Evolutionary conservation across 2,113 vertebrate genomes (phyloP), one percentile per base, ranked within the genome.

Genomic region (Campylomormyrus tamandua): DNA sequence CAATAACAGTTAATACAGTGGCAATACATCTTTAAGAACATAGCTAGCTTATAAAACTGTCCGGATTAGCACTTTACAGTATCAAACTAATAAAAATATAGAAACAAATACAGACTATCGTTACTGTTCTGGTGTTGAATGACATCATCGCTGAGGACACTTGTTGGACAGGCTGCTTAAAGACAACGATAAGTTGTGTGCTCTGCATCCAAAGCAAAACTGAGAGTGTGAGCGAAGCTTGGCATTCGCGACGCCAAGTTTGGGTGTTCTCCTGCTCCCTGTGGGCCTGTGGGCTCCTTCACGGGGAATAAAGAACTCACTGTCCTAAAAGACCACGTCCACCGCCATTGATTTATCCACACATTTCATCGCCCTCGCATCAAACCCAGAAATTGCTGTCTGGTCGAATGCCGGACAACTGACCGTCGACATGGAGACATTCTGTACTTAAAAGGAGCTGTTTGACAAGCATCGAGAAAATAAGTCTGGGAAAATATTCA

Each of bases 291-390:
- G 49, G 49, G 45, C 46, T 77, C 49, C 62, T 3, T 83, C 77
- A 9, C 35, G 49, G 27, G 70, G 90, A 86, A 93, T 91, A 93
- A 92, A 93, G 92, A 77, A 35, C 56, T 10, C 87, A 91, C 90
- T 93, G 91, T 93, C 77, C 27, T 80, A 31, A 27, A 50, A 24
- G 27, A 21, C 21, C 85, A 21, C 11, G 31, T 83, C 87, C 88
- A 90, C 91, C 90, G 90, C 10, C 42, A 8, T 2, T 58, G 35
- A 74, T 24, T 86, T 90, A 88, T 89, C 90, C 89, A 87, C 83
- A 88, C 56, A 92, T 90, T 91, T 93, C 93, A 93, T 24, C 92
- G 87, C 90, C 88, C 48, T 80, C 66, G 35, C 90, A 93, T 93
- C 90, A 91, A 90, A 49, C 87, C 77, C 58, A 21, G 70, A 89